A percentile compares a stretch with the other conserved stretches of the same genome.
phyloP scores from a whole-genome alignment of 2,113 vertebrate species.

The human region DNA sequence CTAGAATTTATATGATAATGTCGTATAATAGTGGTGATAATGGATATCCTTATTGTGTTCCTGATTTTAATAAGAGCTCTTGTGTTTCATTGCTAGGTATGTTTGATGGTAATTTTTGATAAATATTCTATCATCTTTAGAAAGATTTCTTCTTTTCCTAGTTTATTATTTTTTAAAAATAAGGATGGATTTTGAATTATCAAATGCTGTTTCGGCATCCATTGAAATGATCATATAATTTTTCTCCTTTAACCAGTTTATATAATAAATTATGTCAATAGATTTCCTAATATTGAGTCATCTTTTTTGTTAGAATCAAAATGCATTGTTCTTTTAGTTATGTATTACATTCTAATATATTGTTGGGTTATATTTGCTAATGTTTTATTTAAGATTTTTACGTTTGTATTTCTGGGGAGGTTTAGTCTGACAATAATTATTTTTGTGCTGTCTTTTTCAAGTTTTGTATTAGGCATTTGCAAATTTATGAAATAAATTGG shows the following conservation, averaged over 20 bases:
- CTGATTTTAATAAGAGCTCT: constrained; percentile 51
- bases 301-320: neutral
- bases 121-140: constrained; percentile 61
- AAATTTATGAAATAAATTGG: constrained; percentile 20
- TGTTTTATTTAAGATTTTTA: constrained; percentile 38
- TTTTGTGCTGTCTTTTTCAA: neutral
- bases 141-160: constrained; percentile 27
- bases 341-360: neutral
- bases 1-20: constrained; percentile 70
- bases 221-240: constrained; percentile 41
- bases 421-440: constrained; percentile 26
- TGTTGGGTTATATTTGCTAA: constrained; percentile 21
- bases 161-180: constrained; percentile 68
- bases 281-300: neutral
- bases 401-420: neutral
- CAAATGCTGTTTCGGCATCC: constrained; percentile 36
- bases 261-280: constrained; percentile 32
- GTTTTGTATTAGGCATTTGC: neutral
- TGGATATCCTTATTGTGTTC: constrained; percentile 55
- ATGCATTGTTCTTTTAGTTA: neutral
- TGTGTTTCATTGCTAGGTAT: constrained; percentile 59
- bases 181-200: constrained; percentile 67
- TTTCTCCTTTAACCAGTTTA: constrained; percentile 36
- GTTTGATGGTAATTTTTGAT: constrained; percentile 58
- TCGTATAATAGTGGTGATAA: constrained; percentile 43